phyloP scores from a whole-genome alignment of 1,140 invertebrate genomes.

The Philopotamus ludificatus region DNA sequence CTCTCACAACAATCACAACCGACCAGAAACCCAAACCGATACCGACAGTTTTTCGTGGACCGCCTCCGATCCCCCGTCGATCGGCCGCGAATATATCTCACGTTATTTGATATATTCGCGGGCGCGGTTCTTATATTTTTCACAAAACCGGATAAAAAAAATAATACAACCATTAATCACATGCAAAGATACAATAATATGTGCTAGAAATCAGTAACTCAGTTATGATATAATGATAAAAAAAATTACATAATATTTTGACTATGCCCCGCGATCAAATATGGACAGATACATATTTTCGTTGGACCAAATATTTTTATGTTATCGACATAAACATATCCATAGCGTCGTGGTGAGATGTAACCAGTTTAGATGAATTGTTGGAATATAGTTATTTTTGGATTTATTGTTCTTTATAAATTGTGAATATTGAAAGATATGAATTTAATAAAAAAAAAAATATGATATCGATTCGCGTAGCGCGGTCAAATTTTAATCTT shows the following conservation, averaged over 20 bases:
- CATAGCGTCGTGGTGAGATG: constrained; percentile 49
- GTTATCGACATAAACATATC: constrained; percentile 43
- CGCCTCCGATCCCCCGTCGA: neutral
- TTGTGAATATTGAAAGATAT: no score
- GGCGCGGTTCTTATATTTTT: constrained; percentile 13
- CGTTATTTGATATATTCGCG: constrained; percentile 5
- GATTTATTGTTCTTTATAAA: constrained; percentile 37
- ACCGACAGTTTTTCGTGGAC: constrained; percentile 50
- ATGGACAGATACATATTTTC: constrained; percentile 50
- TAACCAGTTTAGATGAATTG: constrained; percentile 50
- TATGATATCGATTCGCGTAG: constrained; percentile 29
- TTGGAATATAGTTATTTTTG: constrained; percentile 46
- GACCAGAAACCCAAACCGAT: constrained; percentile 52
- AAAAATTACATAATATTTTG: no score
- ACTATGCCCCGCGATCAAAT: constrained; percentile 38
- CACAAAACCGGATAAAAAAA: constrained; percentile 38
- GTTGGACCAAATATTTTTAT: constrained; percentile 51
- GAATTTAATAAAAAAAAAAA: constrained; percentile 31
- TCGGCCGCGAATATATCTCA: neutral
- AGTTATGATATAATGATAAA: constrained; percentile 45
- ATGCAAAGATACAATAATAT: constrained; percentile 41
- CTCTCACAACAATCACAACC: constrained; percentile 46
- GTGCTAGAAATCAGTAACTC: constrained; percentile 31
- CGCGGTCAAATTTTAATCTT: constrained; percentile 38
- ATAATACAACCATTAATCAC: constrained; percentile 35